Evolutionary conservation across 2,888 invertebrate genomes (phyloP), one percentile per base, ranked within the genome.

Genomic region (Drosophila paramelanica): DNA sequence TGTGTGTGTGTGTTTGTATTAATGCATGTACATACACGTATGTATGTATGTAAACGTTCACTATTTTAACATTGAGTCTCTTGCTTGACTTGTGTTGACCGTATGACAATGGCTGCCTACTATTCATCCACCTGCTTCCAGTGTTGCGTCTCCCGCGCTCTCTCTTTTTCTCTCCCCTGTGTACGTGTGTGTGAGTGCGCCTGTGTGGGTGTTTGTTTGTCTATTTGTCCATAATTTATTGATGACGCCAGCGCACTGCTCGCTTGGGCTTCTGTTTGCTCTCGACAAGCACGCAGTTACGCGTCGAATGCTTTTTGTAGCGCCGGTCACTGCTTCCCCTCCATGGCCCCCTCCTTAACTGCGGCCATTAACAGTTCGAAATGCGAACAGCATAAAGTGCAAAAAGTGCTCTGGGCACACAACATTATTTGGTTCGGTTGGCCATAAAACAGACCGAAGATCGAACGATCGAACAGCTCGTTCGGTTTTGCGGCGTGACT

Each of bases 251-350:
- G 58, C 59, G 62, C 23, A 42, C 42, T 42, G 42, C 41, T 53
- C 5, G 42, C 41, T 52, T 52, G 49, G 64, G 64, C 78, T 77
- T 72, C 60, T 75, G 78, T 75, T 72, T 81, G 55, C 79, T 67
- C 67, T 62, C 61, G 49, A 20, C 74, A 74, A 81, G 56, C 79
- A 60, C 45, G 58, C 76, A 75, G 79, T 79, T 64, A 58, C 57
- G 71, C 51, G 68, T 56, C 27, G 55, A 57, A 59, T 51, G 70
- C 53, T 58, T 67, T 65, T 65, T 67, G 62, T 66, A 67, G 51
- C 42, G 66, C 61, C 38, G 60, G 59, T 46, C 25, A 25, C 36
- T 43, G 59, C 62, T 13, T 13, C 27, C 27, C 14, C 41, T 10
- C 20, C 20, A 13, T n/a, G 10, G 27, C 27, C 8, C 14, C 13